Conservation (phyloP, 2,797 vertebrate species). For the Sebastes goodei region DNA sequence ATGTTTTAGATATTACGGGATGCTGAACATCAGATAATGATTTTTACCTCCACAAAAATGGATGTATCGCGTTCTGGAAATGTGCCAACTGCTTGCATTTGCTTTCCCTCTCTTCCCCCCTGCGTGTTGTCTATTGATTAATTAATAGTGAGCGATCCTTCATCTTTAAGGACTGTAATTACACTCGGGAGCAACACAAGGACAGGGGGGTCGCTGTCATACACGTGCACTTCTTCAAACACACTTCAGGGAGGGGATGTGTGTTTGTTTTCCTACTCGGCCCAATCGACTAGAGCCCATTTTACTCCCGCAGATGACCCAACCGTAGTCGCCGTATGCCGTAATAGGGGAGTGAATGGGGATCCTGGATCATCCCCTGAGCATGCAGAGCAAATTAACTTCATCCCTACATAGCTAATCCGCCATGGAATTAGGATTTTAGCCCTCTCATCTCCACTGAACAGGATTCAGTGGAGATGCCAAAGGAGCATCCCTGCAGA, state of each 20-base stretch:
- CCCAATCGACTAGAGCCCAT: slow-evolving; percentile 7
- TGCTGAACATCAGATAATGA: slow-evolving; percentile 19
- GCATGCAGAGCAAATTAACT: slow-evolving; percentile 75
- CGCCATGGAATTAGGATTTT: slow-evolving; percentile 72
- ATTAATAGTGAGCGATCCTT: slow-evolving; percentile 80
- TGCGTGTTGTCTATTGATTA: slow-evolving; percentile 77
- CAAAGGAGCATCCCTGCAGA: slow-evolving; percentile 17
- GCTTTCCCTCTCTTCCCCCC: slow-evolving; percentile 36
- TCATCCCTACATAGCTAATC: slow-evolving; percentile 71
- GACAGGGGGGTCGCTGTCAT: slow-evolving; percentile 62
- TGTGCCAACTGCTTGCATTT: slow-evolving; percentile 31
- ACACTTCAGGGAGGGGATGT: slow-evolving; percentile 39
- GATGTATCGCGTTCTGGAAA: slow-evolving; percentile 36
- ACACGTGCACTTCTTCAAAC: slow-evolving; percentile 65
- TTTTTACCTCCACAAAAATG: slow-evolving; percentile 15
- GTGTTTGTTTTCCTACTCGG: neutral
- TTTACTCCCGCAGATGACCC: slow-evolving; percentile 31
- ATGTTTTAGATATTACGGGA: neutral
- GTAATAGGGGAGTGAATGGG: slow-evolving; percentile 40
- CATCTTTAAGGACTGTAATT: slow-evolving; percentile 81
- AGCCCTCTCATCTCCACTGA: slow-evolving; percentile 52
- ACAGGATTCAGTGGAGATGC: slow-evolving; percentile 30
- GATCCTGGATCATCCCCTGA: slow-evolving; percentile 70
- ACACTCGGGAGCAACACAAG: slow-evolving; percentile 71
- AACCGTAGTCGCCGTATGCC: slow-evolving; percentile 25